Base-by-base conservation (phyloP, 64 coral and sea anemone genomes). In the Astreopora myriophthalma region DNA sequence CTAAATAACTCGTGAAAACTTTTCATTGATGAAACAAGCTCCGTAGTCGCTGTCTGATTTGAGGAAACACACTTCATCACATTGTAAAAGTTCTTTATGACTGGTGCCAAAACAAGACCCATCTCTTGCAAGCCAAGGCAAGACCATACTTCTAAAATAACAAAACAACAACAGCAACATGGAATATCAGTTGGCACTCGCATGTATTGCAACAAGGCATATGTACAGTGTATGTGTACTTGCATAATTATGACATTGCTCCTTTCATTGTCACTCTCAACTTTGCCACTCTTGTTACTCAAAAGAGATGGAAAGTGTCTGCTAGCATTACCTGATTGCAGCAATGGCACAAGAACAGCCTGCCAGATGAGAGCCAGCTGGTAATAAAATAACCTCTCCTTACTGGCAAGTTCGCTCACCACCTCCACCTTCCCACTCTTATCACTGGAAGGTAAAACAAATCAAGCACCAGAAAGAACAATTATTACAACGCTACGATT, bases 321-420 rank as follows among this genome's bases (percentile, higher is more conserved):
- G n/a, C 13, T 22, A 4, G 32, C 14, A 69, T 86, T 78, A 95
- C 96, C 96, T 95, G 96, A 95, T 29, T 95, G 78, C 29, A 98
- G 31, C 57, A 99, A 78, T 62, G 97, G 94, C 29, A 90, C 88
- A 17, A 99, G 58, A 32, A 99, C 89, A 70, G 92, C 90, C 75
- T 99, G 97, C 97, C 97, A 99, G 30, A 99, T 93, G 3, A 99
- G 61, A 33, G 97, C 97, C 24, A 99, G 65, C 70, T 99, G 94
- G 34, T 96, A 99, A 30, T 93, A 99, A 51, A 95, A 99, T 2
- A 93, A 38, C 64, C 97, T 75, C 68, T 99, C 97, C 79, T 89
- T 71, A 72, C 97, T 88, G 22, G 94, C 94, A 86, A 99, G 86
- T 70, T 99, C 91, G 34, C 88, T 76, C 26, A 99, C 31, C 29